Evolutionary conservation across 2,113 vertebrate genomes (phyloP).

Genomic region (Edolisoma coerulescens): DNA sequence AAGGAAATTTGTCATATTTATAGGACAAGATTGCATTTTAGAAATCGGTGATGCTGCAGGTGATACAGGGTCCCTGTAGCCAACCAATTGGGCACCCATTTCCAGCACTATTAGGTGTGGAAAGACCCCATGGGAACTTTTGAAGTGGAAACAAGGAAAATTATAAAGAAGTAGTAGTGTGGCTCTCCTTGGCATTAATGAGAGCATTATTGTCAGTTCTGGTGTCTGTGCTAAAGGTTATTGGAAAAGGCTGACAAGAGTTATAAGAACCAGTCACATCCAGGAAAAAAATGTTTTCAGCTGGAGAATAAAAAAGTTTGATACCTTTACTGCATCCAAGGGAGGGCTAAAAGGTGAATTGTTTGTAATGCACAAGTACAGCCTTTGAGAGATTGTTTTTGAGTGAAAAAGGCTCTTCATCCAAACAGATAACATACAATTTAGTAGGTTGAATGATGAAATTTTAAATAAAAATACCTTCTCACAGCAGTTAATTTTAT

Average conservation of each 20-base stretch:
- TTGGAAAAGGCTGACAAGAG: not conserved
- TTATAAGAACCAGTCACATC: not conserved
- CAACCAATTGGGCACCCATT: not conserved
- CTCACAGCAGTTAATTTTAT: not conserved
- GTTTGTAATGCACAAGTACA: not conserved
- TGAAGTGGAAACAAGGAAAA: slow-evolving; percentile 18
- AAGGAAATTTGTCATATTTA: not conserved
- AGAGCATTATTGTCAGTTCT: not conserved
- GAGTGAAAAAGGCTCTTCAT: not conserved
- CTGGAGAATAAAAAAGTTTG: not conserved
- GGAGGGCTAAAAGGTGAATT: not conserved
- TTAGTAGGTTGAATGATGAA: not conserved
- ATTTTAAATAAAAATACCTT: not conserved
- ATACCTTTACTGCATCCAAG: not conserved
- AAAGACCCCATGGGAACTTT: not conserved
- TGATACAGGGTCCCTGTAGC: not conserved
- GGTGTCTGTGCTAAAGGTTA: not conserved
- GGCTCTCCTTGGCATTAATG: not conserved
- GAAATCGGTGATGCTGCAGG: not conserved
- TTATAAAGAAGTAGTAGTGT: not conserved
- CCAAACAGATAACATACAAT: not conserved
- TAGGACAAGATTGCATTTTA: not conserved
- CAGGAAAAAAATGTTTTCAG: not conserved
- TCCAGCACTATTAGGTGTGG: not conserved
- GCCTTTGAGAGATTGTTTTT: not conserved